A percentile compares a stretch with the other conserved stretches of the same genome.
phyloP scores from a whole-genome alignment of 1,140 invertebrate genomes.

The Bicyclus anynana region DNA sequence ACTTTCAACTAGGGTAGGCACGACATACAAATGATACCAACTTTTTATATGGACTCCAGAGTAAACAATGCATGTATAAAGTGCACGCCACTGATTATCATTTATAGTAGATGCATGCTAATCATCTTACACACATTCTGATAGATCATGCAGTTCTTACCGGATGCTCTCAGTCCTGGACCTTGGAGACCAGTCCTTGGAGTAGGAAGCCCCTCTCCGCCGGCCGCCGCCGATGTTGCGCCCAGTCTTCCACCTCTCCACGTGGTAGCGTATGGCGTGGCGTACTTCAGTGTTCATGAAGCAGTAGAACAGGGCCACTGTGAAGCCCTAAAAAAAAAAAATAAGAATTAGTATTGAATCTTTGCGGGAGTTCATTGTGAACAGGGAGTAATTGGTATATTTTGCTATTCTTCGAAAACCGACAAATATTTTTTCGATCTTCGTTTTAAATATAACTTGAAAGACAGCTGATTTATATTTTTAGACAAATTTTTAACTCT shows the following conservation, averaged over 20 bases:
- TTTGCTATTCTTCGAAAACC: too few relatives aligned
- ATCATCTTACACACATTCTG: background rate
- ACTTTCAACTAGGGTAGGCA: too few relatives aligned
- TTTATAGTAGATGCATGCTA: background rate
- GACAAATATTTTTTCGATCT: too few relatives aligned
- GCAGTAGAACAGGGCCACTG: slow-evolving; percentile 93
- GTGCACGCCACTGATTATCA: background rate
- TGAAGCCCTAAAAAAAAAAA: slow-evolving; percentile 84
- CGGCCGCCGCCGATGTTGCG: slow-evolving; percentile 80
- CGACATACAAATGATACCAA: too few relatives aligned
- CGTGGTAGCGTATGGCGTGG: slow-evolving; percentile 88
- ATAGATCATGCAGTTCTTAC: slow-evolving; percentile 11
- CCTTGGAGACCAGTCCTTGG: slow-evolving; percentile 87
- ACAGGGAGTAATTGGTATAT: too few relatives aligned
- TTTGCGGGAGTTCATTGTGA: too few relatives aligned
- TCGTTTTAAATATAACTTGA: too few relatives aligned
- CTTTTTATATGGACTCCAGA: too few relatives aligned
- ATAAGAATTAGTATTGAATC: too few relatives aligned
- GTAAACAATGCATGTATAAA: too few relatives aligned
- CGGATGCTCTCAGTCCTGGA: slow-evolving; percentile 87
- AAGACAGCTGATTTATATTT: too few relatives aligned
- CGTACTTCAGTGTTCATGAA: slow-evolving; percentile 95
- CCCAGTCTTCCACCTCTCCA: slow-evolving; percentile 86
- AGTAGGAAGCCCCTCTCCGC: slow-evolving; percentile 80
- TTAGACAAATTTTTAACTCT: too few relatives aligned